phyloP scores from a whole-genome alignment of 1,140 invertebrate species.

The Mactra quadrangularis region DNA sequence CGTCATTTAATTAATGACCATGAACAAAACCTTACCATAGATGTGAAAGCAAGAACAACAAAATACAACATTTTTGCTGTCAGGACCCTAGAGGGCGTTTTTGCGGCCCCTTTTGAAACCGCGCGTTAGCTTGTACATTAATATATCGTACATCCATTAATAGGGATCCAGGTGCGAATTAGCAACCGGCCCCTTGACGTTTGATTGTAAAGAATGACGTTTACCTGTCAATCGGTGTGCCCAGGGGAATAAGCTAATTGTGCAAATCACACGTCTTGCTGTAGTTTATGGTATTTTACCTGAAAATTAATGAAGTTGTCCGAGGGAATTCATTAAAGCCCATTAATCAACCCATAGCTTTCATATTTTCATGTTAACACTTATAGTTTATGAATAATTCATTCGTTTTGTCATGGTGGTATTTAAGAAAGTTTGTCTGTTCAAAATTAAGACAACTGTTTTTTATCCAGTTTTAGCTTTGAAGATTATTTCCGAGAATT shows the following conservation, averaged over 20 bases:
- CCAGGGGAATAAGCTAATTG: slow-evolving; percentile 40
- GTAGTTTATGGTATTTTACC: slow-evolving; percentile 30
- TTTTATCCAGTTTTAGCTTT: too few relatives aligned
- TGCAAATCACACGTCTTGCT: slow-evolving; percentile 46
- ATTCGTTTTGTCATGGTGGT: too few relatives aligned
- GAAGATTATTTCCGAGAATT: too few relatives aligned
- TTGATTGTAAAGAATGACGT: slow-evolving; percentile 33
- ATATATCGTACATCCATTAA: not conserved
- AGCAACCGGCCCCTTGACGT: slow-evolving; percentile 5
- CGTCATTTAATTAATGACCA: slow-evolving; percentile 9
- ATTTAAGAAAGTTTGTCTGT: too few relatives aligned
- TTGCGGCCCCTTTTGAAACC: not conserved
- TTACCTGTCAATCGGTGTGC: slow-evolving; percentile 25
- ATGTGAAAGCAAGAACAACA: not conserved
- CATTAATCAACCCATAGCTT: too few relatives aligned
- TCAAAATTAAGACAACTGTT: too few relatives aligned
- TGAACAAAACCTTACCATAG: not conserved
- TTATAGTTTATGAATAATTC: too few relatives aligned
- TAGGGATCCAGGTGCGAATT: slow-evolving; percentile 18
- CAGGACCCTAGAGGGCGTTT: not conserved
- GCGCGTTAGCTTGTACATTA: not conserved
- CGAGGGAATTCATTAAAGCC: not conserved
- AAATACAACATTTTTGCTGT: slow-evolving; percentile 2
- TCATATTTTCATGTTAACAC: too few relatives aligned
- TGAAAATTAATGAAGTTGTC: slow-evolving; percentile 54